Percentiles rank a stretch among this genome's conserved stretches.
phyloP scores from a whole-genome alignment of 64 coral and sea anemone genomes.

The Orbicella faveolata region DNA sequence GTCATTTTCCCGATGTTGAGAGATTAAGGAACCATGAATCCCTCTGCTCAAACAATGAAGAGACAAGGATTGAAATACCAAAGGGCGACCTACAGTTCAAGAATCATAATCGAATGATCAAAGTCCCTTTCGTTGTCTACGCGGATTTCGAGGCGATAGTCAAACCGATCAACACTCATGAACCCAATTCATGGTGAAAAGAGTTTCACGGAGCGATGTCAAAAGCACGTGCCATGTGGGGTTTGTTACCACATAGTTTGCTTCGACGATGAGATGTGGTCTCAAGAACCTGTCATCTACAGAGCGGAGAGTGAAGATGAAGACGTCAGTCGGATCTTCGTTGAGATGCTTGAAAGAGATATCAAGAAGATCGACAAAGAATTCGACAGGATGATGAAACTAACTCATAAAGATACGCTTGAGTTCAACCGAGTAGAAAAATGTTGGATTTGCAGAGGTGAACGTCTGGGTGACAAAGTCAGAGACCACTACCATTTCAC shows the following conservation, averaged over 20 bases:
- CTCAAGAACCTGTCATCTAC: too few species aligned
- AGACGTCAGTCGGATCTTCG: background rate
- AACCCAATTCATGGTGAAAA: background rate
- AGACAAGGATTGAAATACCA: background rate
- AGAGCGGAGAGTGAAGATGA: background rate
- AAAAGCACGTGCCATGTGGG: slow-evolving; percentile 20
- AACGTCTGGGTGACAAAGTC: slow-evolving; percentile 28
- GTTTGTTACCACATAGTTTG: background rate
- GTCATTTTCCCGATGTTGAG: background rate
- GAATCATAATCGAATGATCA: background rate
- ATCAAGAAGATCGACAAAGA: background rate
- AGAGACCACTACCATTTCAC: slow-evolving; percentile 35
- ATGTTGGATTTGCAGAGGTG: background rate
- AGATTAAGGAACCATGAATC: background rate
- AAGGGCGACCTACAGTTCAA: too few species aligned
- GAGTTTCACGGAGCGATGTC: background rate
- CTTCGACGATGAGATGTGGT: too few species aligned
- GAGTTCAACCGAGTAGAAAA: background rate
- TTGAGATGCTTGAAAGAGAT: background rate
- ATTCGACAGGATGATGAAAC: background rate
- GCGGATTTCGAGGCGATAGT: background rate
- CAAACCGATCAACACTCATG: background rate
- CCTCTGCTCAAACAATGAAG: slow-evolving; percentile 8
- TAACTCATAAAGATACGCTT: background rate
- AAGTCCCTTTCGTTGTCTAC: too few species aligned